These are phyloP conservation scores for Nomada ruficornis DNA, from an alignment of 2,888 invertebrate species.

Conservation along the genomic window DNA sequence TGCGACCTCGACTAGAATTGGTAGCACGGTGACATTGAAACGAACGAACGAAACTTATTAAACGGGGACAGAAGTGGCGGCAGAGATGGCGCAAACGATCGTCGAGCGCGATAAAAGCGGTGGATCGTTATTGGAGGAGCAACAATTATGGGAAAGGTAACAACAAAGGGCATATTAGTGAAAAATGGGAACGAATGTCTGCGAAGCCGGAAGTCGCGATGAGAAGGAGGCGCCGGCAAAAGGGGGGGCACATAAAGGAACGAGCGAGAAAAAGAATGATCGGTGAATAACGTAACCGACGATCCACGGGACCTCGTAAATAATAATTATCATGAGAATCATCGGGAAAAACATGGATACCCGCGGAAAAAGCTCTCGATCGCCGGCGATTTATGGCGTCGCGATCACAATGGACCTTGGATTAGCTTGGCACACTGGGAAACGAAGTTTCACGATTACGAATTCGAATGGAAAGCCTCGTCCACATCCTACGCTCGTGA, in stretches of 20 bases:
- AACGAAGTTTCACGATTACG: slow-evolving; percentile 14
- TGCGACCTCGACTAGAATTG: no score
- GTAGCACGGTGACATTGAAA: background rate
- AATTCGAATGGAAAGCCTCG: background rate
- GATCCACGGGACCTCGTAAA: slow-evolving; percentile 38
- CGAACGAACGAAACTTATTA: background rate
- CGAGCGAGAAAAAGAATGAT: slow-evolving; percentile 32
- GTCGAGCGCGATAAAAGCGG: slow-evolving; percentile 9
- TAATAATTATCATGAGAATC: slow-evolving; percentile 59
- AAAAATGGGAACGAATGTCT: slow-evolving; percentile 44
- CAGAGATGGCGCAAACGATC: slow-evolving; percentile 11
- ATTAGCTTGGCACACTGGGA: slow-evolving; percentile 39
- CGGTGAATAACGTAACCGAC: slow-evolving; percentile 24
- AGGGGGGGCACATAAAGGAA: slow-evolving; percentile 44
- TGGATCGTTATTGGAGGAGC: slow-evolving; percentile 22
- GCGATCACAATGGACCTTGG: slow-evolving; percentile 50
- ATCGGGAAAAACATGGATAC: slow-evolving; percentile 34
- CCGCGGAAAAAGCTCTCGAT: slow-evolving; percentile 53
- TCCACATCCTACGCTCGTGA: background rate
- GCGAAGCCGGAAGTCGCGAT: slow-evolving; percentile 48
- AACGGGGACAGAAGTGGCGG: background rate
- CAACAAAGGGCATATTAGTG: slow-evolving; percentile 32
- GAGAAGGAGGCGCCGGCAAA: slow-evolving; percentile 32
- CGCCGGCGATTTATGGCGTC: slow-evolving; percentile 37
- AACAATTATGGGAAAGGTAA: slow-evolving; percentile 51